Base-by-base conservation (phyloP, 2,888 invertebrate species). In the Thelaira solivaga region DNA sequence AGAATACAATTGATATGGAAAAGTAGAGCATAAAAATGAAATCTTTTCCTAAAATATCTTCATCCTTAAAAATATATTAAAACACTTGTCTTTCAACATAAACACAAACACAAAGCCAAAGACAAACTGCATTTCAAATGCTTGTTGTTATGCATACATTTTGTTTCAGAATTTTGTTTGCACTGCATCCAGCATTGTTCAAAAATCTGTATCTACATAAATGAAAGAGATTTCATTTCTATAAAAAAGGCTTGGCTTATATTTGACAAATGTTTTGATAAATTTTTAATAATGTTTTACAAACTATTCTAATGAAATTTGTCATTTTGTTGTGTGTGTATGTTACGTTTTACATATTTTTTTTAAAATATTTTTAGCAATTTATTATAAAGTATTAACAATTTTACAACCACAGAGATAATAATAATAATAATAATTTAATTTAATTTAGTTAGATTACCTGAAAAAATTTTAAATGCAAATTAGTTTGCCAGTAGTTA, bases 31-130 rank as follows among this genome's bases (percentile, higher is more conserved):
- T n/a, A n/a, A n/a, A n/a, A n/a, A n/a, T n/a, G 34, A 1, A 18
- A 55, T 22, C n/a, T 13, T 31, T 61, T 61, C 8, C 20, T 24
- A 8, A n/a, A 43, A 51, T 39, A 41, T 51, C 29, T 51, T 51
- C 29, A 29, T 41, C 29, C 29, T 20, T 18, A 13, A 29, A 29
- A n/a, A n/a, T n/a, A 41, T 5, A 11, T 39, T 31, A 5, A 29
- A 51, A 41, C 13, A 41, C 6, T 20, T n/a, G n/a, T n/a, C n/a
- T 6, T 11, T 20, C 10, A 8, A 10, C 2, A n/a, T 20, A 43
- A 18, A 41, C 39, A 39, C 26, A 36, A 55, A 22, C 24, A 2
- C 24, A 39, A 39, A n/a, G n/a, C 6, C 8, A 24, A 39, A 55
- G 7, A 20, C 39, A 26, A 6, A 34, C 6, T 26, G 20, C 4